Evolutionary conservation across 2,888 invertebrate genomes (phyloP).

Genomic region (Platycheirus rosarum): DNA sequence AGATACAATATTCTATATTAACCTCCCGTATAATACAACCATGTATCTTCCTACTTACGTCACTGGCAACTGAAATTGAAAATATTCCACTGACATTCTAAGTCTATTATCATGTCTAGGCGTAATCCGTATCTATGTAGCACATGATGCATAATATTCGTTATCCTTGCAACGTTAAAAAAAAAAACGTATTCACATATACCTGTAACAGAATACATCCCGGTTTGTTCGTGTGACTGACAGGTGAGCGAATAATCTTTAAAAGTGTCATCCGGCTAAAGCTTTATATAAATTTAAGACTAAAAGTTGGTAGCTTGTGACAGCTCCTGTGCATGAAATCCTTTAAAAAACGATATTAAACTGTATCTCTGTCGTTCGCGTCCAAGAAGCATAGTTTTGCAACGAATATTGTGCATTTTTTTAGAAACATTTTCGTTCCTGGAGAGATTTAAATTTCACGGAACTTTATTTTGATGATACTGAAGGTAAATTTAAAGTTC

Average conservation of each 20-base stretch:
- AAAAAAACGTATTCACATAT: conserved; percentile 1
- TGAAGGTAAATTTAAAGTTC: too few species aligned
- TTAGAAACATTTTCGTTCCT: not conserved
- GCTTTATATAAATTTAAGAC: conserved; percentile 28
- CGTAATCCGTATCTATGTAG: conserved; percentile 54
- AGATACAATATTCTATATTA: too few species aligned
- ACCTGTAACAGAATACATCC: conserved; percentile 4
- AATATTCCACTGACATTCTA: conserved; percentile 49
- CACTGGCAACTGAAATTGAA: conserved; percentile 56
- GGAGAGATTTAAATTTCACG: not conserved
- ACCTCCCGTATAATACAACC: too few species aligned
- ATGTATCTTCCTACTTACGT: too few species aligned
- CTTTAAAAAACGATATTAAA: not conserved
- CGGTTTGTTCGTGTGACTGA: conserved; percentile 26
- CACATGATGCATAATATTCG: conserved; percentile 24
- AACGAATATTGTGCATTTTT: not conserved
- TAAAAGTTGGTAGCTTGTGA: not conserved
- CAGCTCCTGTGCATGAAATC: not conserved
- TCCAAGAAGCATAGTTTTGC: not conserved
- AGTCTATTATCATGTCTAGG: conserved; percentile 58
- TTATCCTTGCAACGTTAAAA: not conserved
- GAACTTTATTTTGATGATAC: not conserved
- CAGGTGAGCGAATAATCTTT: conserved; percentile 51
- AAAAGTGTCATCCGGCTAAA: conserved; percentile 35
- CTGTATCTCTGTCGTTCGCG: not conserved